These are phyloP conservation scores for Drosophila recens DNA, from an alignment of 2,888 invertebrate genomes.

Conservation along the genomic window DNA sequence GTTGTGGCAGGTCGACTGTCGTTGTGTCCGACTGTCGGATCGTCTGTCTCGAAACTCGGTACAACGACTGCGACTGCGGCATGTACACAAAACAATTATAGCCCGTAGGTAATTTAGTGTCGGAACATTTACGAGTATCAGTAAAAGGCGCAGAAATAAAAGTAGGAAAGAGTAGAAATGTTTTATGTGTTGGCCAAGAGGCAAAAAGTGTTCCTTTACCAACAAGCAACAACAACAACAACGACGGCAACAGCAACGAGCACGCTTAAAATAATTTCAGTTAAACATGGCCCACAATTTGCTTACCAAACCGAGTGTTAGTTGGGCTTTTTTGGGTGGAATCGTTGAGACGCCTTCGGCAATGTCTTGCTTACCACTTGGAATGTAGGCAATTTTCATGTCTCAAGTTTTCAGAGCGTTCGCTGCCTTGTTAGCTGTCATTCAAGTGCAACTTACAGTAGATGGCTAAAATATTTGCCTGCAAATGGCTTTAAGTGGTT, in stretches of 20 bases:
- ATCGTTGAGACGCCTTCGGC: conserved; percentile 41
- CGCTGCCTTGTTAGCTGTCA: conserved; percentile 54
- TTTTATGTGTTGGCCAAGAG: conserved; percentile 63
- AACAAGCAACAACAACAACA: neutral
- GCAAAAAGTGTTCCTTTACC: conserved; percentile 47
- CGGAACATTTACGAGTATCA: conserved; percentile 65
- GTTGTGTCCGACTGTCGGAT: no score
- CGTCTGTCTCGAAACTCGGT: neutral
- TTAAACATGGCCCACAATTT: conserved; percentile 76
- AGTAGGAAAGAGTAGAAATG: conserved; percentile 48
- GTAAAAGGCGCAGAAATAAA: conserved; percentile 27
- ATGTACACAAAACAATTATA: conserved; percentile 78
- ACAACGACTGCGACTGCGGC: conserved; percentile 22
- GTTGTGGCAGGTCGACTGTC: conserved; percentile 26
- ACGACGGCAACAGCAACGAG: conserved; percentile 20
- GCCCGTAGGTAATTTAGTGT: conserved; percentile 81
- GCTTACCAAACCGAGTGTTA: conserved; percentile 47
- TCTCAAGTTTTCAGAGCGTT: conserved; percentile 52
- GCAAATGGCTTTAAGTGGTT: conserved; percentile 54
- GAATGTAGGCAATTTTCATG: conserved; percentile 64
- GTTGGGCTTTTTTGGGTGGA: conserved; percentile 3
- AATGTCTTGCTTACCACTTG: conserved; percentile 42
- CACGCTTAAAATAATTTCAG: conserved; percentile 79
- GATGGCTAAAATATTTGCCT: conserved; percentile 30
- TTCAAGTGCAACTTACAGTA: conserved; percentile 46